phyloP scores from a whole-genome alignment of 1,140 invertebrate species.

The Chlorops oryzae region DNA sequence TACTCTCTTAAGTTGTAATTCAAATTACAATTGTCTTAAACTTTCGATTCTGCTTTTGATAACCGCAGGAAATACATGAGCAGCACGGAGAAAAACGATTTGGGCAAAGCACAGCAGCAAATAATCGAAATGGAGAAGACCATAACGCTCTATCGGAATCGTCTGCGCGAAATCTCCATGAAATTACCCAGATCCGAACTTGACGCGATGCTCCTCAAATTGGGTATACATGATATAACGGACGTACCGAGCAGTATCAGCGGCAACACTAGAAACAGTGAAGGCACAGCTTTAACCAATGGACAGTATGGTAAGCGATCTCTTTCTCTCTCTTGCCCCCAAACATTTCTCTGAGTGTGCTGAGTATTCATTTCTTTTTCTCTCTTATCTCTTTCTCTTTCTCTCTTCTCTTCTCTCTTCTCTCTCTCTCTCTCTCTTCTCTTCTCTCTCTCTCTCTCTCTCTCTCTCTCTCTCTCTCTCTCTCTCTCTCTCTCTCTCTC shows the following conservation, averaged over 20 bases:
- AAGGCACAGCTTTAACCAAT: constrained; percentile 29
- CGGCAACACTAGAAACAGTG: constrained; percentile 20
- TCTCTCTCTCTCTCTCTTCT: no score
- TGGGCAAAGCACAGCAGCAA: constrained; percentile 52
- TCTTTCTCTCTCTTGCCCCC: no score
- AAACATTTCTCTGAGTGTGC: constrained; percentile 13
- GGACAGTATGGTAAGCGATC: constrained; percentile 18
- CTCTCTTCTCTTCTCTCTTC: no score
- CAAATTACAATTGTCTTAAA: no score
- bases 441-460: no score
- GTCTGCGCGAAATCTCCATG: constrained; percentile 47
- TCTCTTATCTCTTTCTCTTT: not conserved
- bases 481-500: no score
- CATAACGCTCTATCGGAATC: constrained; percentile 51
- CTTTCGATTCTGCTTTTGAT: no score
- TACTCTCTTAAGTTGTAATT: not conserved
- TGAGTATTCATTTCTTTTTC: not conserved
- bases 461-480: no score
- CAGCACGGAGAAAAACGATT: constrained; percentile 50
- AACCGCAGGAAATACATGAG: constrained; percentile 40
- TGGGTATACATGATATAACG: constrained; percentile 42
- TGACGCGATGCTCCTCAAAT: constrained; percentile 36
- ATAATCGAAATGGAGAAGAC: constrained; percentile 52
- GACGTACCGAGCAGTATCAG: constrained; percentile 25
- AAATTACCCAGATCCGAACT: constrained; percentile 46